Evolutionary conservation across 2,797 vertebrate genomes (phyloP).

Genomic region (Threskiornis aethiopicus): DNA sequence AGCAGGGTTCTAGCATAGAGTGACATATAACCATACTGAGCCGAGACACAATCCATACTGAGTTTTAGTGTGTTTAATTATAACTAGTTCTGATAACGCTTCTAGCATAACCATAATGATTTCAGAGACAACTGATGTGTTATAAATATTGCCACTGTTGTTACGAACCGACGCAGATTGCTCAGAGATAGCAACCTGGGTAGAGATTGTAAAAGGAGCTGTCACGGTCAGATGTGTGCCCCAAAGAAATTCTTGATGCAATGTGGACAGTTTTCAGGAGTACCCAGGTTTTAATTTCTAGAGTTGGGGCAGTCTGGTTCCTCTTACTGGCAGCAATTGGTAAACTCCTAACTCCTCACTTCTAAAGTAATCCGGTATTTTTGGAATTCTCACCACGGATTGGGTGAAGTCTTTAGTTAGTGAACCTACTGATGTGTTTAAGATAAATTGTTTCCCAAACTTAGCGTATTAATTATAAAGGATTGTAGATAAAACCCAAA

Average conservation of each 20-base stretch:
- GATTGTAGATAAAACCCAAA: neutral
- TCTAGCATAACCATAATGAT: neutral
- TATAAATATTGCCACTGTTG: neutral
- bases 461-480: neutral
- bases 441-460: neutral
- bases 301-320: neutral
- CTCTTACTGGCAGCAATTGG: neutral
- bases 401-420: neutral
- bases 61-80: neutral
- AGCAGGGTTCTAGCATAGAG: neutral
- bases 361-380: neutral
- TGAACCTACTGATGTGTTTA: neutral
- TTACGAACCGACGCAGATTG: rapidly evolving
- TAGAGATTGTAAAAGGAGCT: neutral
- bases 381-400: neutral
- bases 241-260: neutral
- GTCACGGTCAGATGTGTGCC: neutral
- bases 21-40: rapidly evolving
- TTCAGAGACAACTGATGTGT: neutral
- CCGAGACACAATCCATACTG: neutral
- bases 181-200: neutral
- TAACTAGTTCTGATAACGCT: neutral
- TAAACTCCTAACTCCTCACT: neutral
- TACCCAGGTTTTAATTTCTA: neutral
- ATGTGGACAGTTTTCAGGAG: neutral